Evolutionary conservation across 2,113 vertebrate species (phyloP).

Genomic region (Corythoichthys intestinalis): DNA sequence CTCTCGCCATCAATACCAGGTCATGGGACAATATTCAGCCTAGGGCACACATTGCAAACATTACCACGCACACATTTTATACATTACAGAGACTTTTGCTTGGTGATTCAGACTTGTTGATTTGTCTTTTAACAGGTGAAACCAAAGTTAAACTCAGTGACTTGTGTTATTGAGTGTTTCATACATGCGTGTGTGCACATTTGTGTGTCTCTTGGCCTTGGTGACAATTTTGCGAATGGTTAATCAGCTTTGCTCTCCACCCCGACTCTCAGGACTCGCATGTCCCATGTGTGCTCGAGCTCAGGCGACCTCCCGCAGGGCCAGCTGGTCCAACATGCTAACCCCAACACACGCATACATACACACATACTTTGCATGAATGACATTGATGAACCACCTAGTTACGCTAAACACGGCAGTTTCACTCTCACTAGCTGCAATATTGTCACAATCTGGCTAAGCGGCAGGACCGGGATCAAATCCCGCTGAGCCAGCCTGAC

Average conservation of each 20-base stretch:
- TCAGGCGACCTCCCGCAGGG: constrained; percentile 29
- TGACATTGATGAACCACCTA: neutral
- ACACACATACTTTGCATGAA: neutral
- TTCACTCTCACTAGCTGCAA: neutral
- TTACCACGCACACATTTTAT: too few species aligned
- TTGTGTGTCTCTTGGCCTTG: constrained; percentile 8
- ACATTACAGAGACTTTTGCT: too few species aligned
- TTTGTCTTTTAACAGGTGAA: too few species aligned
- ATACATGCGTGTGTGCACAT: neutral
- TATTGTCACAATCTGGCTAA: neutral
- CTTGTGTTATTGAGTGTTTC: too few species aligned
- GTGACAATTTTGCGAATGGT: constrained; percentile 43
- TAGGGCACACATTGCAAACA: too few species aligned
- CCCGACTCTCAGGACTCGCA: constrained; percentile 62
- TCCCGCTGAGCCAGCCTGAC: too few species aligned
- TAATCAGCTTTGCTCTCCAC: constrained; percentile 65
- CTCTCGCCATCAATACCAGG: too few species aligned
- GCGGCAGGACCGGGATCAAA: too few species aligned
- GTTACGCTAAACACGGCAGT: neutral
- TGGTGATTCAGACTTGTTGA: too few species aligned
- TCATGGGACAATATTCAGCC: too few species aligned
- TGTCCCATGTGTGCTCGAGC: constrained; percentile 52
- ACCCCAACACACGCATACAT: neutral
- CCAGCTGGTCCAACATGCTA: constrained; percentile 59
- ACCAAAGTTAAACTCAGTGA: too few species aligned